Conservation (phyloP, 2,797 vertebrate species). For the Betta splendens region DNA sequence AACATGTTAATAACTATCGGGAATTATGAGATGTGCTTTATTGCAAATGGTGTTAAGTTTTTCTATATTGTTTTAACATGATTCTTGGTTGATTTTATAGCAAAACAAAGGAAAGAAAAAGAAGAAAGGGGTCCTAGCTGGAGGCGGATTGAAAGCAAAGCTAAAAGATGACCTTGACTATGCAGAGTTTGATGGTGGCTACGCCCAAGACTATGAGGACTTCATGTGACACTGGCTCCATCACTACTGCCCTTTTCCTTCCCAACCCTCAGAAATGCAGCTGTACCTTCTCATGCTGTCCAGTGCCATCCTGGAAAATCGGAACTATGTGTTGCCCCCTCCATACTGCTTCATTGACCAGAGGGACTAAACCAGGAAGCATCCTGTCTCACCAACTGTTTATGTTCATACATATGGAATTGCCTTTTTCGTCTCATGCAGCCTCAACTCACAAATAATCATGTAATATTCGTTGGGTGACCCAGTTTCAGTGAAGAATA, state of each 20-base stretch:
- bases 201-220: slow-evolving; percentile 95
- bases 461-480: slow-evolving; percentile 67
- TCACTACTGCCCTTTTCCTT: slow-evolving; percentile 73
- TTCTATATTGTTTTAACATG: not conserved
- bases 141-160: slow-evolving; percentile 94
- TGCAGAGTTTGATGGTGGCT: slow-evolving; percentile 89
- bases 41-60: not conserved
- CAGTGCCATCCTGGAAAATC: slow-evolving; percentile 91
- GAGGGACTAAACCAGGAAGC: slow-evolving; percentile 78
- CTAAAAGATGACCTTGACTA: slow-evolving; percentile 95
- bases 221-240: slow-evolving; percentile 94
- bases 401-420: slow-evolving; percentile 72
- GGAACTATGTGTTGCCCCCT: slow-evolving; percentile 87
- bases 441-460: slow-evolving; percentile 62
- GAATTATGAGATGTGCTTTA: not conserved
- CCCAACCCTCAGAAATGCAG: slow-evolving; percentile 86
- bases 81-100: slow-evolving; percentile 62
- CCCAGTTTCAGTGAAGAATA: slow-evolving; percentile 65
- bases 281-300: slow-evolving; percentile 92
- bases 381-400: slow-evolving; percentile 69
- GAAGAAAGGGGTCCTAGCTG: slow-evolving; percentile 92
- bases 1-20: not conserved
- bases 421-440: slow-evolving; percentile 80
- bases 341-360: slow-evolving; percentile 82
- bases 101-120: slow-evolving; percentile 99